Conservation (phyloP, 2,888 invertebrate genomes). For the Sclerodermus sp. region DNA sequence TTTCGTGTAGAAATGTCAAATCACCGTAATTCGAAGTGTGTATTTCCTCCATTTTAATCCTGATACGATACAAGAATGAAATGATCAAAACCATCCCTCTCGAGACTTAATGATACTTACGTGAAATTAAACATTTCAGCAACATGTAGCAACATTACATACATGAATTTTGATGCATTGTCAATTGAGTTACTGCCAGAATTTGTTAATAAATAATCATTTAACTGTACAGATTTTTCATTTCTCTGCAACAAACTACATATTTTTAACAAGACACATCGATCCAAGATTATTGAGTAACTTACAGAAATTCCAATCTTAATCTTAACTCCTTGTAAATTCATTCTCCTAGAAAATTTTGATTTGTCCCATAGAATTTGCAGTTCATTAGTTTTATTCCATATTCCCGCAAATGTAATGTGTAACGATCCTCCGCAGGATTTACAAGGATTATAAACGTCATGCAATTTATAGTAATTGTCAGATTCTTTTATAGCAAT, state of each 20-base stretch:
- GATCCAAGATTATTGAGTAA: neutral
- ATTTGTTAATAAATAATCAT: too few species aligned
- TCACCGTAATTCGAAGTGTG: slow-evolving; percentile 11
- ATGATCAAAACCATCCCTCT: too few species aligned
- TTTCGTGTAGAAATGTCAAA: too few species aligned
- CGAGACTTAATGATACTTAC: neutral
- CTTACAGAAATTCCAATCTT: slow-evolving; percentile 37
- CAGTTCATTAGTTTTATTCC: slow-evolving; percentile 29
- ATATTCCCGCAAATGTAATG: slow-evolving; percentile 34
- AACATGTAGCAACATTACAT: neutral
- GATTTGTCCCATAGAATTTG: slow-evolving; percentile 26
- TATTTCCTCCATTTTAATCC: slow-evolving; percentile 22
- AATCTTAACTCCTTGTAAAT: slow-evolving; percentile 41
- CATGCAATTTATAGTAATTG: slow-evolving; percentile 30
- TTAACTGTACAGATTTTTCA: too few species aligned
- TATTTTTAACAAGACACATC: too few species aligned
- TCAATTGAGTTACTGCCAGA: neutral
- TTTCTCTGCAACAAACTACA: too few species aligned
- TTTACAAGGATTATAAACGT: slow-evolving; percentile 44
- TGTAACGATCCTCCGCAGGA: slow-evolving; percentile 35
- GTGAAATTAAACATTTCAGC: neutral
- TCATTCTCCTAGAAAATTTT: slow-evolving; percentile 32
- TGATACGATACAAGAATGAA: slow-evolving; percentile 1
- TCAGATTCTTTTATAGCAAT: slow-evolving; percentile 21
- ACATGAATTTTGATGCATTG: neutral